Evolutionary conservation across 2,888 invertebrate genomes (phyloP).

Genomic region (Parthenolecanium corni): DNA sequence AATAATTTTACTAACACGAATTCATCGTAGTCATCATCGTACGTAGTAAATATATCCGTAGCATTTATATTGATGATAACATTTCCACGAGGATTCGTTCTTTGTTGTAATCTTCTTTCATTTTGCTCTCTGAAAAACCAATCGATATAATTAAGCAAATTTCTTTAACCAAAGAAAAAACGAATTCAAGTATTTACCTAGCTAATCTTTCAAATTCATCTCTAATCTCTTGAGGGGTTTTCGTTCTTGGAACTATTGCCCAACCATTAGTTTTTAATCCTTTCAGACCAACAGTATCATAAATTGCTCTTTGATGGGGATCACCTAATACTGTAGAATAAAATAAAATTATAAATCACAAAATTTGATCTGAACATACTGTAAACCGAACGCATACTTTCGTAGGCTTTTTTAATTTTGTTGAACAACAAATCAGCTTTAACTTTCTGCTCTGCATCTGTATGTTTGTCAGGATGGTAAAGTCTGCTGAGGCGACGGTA

Average conservation of each 20-base stretch:
- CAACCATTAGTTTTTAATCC: slow-evolving; percentile 91
- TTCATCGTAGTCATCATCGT: slow-evolving; percentile 45
- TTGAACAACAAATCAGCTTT: slow-evolving; percentile 89
- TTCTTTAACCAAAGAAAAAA: not conserved
- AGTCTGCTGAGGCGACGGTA: slow-evolving; percentile 82
- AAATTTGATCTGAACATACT: too few species aligned
- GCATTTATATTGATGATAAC: slow-evolving; percentile 82
- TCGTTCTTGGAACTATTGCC: slow-evolving; percentile 83
- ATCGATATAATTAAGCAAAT: slow-evolving; percentile 1
- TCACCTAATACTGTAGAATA: slow-evolving; percentile 64
- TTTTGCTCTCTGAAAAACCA: slow-evolving; percentile 55
- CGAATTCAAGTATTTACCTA: slow-evolving; percentile 34
- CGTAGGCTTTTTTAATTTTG: slow-evolving; percentile 85
- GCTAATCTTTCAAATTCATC: slow-evolving; percentile 83
- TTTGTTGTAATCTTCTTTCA: slow-evolving; percentile 72
- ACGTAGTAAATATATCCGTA: slow-evolving; percentile 78
- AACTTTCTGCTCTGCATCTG: slow-evolving; percentile 65
- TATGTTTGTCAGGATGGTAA: slow-evolving; percentile 96
- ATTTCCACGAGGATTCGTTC: slow-evolving; percentile 83
- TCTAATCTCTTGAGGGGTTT: slow-evolving; percentile 88
- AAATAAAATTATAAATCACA: too few species aligned
- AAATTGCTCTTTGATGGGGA: slow-evolving; percentile 87
- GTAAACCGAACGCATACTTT: slow-evolving; percentile 56
- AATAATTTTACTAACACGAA: not conserved
- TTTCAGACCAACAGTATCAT: slow-evolving; percentile 77